A percentile compares a stretch with the other conserved stretches of the same genome.
phyloP scores from a whole-genome alignment of 2,113 vertebrate species.

The Varanus komodoensis region DNA sequence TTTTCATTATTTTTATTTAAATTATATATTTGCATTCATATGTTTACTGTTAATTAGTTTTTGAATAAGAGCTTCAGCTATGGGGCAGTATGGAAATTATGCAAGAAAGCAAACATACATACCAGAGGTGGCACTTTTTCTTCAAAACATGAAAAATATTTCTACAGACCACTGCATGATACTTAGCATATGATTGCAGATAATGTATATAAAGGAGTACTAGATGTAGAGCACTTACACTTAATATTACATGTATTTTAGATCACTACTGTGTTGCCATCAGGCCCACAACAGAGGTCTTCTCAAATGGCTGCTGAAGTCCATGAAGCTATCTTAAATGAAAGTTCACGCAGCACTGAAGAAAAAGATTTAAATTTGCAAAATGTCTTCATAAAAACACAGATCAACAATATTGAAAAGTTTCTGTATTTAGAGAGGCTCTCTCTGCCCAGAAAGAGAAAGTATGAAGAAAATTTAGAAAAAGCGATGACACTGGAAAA shows the following conservation, averaged over 20 bases:
- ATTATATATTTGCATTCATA: background rate
- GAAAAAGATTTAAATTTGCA: constrained; percentile 18
- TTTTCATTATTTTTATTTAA: background rate
- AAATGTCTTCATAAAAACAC: constrained; percentile 57
- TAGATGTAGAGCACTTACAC: background rate
- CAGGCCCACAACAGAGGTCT: constrained; percentile 30
- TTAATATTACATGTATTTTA: constrained; percentile 54
- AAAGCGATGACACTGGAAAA: constrained; percentile 36
- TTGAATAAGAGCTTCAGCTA: background rate
- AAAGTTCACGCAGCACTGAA: constrained; percentile 31
- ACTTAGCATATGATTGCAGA: background rate
- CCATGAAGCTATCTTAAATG: constrained; percentile 25
- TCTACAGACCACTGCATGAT: background rate
- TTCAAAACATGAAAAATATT: background rate
- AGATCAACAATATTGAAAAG: constrained; percentile 70
- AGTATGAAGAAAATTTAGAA: constrained; percentile 64
- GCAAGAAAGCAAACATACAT: too few species aligned
- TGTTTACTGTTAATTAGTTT: background rate
- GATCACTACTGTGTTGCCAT: constrained; percentile 57
- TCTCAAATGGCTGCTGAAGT: constrained; percentile 8
- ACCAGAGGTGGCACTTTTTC: background rate
- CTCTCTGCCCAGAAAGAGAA: constrained; percentile 74
- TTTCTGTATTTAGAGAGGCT: constrained; percentile 67
- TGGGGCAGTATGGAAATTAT: too few species aligned
- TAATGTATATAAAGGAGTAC: background rate